These are phyloP conservation scores for Elachura formosa DNA, from an alignment of 2,113 vertebrate species.

Conservation along the genomic window DNA sequence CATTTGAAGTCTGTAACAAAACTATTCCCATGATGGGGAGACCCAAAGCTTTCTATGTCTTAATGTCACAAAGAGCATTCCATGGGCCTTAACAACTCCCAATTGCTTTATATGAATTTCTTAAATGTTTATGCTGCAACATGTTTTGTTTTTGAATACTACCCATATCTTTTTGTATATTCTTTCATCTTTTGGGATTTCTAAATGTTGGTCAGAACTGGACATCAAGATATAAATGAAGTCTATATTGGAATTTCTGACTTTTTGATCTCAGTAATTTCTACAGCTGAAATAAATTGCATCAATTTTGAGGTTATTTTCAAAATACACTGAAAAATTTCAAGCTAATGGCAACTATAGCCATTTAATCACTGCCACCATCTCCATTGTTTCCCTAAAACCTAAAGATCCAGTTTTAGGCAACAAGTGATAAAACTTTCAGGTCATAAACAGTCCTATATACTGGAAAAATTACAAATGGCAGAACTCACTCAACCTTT, in stretches of 20 bases:
- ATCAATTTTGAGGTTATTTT: not conserved
- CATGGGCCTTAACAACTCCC: not conserved
- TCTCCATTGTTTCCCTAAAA: not conserved
- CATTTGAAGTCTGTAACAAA: not conserved
- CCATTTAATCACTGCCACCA: not conserved
- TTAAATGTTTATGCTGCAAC: not conserved
- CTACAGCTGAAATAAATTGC: not conserved
- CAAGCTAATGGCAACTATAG: not conserved
- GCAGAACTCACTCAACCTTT: not conserved
- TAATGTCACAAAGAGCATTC: not conserved
- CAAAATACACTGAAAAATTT: not conserved
- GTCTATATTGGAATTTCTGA: not conserved
- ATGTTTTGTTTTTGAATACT: not conserved
- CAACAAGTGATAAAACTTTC: not conserved
- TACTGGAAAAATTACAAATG: not conserved
- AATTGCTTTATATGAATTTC: not conserved
- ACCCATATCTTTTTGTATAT: not conserved
- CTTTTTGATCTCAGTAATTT: not conserved
- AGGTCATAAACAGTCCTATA: not conserved
- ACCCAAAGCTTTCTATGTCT: not conserved
- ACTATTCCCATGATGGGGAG: not conserved
- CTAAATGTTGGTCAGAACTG: not conserved
- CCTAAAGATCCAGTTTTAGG: not conserved
- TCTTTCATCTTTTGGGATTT: constrained; percentile 33
- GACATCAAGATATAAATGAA: not conserved